phyloP scores from a whole-genome alignment of 1,140 invertebrate genomes.

The Tachypleus tridentatus region DNA sequence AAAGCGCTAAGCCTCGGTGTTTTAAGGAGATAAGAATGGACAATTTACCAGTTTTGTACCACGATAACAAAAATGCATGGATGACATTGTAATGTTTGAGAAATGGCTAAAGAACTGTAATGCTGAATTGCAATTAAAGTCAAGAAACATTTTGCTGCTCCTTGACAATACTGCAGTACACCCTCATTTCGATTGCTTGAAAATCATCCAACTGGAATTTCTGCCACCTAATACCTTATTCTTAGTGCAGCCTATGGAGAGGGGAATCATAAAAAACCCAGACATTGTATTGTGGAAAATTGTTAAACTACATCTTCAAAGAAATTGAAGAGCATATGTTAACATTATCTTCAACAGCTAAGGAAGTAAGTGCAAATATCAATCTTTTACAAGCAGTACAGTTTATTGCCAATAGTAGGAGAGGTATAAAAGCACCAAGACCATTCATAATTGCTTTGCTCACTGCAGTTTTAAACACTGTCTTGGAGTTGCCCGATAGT shows the following conservation, averaged over 20 bases:
- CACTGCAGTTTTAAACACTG: too few relatives aligned
- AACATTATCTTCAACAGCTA: too few relatives aligned
- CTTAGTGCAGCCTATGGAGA: constrained; percentile 14
- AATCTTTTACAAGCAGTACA: too few relatives aligned
- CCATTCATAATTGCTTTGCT: too few relatives aligned
- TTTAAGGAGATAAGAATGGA: constrained; percentile 13
- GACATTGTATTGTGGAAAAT: too few relatives aligned
- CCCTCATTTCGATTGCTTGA: constrained; percentile 12
- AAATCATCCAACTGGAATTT: constrained; percentile 19
- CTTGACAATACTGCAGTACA: constrained; percentile 26
- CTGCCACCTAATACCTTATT: constrained; percentile 23
- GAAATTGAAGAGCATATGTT: too few relatives aligned
- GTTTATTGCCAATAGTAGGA: too few relatives aligned
- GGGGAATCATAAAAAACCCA: too few relatives aligned
- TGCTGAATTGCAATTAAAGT: constrained; percentile 4
- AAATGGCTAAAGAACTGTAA: constrained; percentile 24
- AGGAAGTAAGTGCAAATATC: too few relatives aligned
- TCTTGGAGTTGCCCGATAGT: too few relatives aligned
- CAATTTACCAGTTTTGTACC: constrained; percentile 21
- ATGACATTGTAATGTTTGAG: constrained; percentile 24
- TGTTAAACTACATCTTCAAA: too few relatives aligned
- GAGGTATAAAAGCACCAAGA: too few relatives aligned
- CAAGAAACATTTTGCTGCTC: constrained; percentile 22
- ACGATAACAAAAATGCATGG: constrained; percentile 22
- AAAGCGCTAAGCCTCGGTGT: constrained; percentile 8